phyloP scores from a whole-genome alignment of 2,888 invertebrate genomes.

The Atrina japonica region DNA sequence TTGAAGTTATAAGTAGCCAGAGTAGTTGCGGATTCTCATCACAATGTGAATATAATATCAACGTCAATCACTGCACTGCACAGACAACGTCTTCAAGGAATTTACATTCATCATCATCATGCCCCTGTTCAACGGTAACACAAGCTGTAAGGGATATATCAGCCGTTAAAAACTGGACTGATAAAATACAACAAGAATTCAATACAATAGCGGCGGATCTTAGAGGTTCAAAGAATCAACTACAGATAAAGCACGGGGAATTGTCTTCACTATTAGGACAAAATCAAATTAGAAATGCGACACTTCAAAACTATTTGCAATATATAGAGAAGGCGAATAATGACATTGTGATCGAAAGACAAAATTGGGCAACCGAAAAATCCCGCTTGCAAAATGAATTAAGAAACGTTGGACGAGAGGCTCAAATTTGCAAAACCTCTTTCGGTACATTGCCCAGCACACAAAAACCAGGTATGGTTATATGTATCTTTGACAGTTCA shows the following conservation, averaged over 20 bases:
- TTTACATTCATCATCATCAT: neutral
- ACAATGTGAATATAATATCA: conserved; percentile 63
- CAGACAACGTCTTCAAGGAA: neutral
- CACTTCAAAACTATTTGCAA: conserved; percentile 9
- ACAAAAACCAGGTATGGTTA: no score
- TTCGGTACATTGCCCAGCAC: no score
- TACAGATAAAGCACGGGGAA: conserved; percentile 16
- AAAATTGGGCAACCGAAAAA: conserved; percentile 44
- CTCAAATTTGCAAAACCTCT: conserved; percentile 42
- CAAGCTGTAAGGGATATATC: conserved; percentile 7
- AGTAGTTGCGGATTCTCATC: conserved; percentile 66
- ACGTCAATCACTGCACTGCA: conserved; percentile 54
- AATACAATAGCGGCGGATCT: conserved; percentile 6
- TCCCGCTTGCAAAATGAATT: conserved; percentile 45
- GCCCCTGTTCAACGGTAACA: conserved; percentile 25
- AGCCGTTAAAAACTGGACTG: conserved; percentile 11
- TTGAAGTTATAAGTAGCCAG: no score
- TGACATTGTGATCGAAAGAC: conserved; percentile 17
- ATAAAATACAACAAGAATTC: conserved; percentile 12
- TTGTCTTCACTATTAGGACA: neutral
- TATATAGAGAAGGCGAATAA: neutral
- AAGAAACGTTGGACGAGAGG: conserved; percentile 33
- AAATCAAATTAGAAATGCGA: conserved; percentile 14
- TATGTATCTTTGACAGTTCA: no score
- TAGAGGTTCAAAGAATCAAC: conserved; percentile 4